phyloP scores from a whole-genome alignment of 1,140 invertebrate species.

The Lasaia peninsularis region DNA sequence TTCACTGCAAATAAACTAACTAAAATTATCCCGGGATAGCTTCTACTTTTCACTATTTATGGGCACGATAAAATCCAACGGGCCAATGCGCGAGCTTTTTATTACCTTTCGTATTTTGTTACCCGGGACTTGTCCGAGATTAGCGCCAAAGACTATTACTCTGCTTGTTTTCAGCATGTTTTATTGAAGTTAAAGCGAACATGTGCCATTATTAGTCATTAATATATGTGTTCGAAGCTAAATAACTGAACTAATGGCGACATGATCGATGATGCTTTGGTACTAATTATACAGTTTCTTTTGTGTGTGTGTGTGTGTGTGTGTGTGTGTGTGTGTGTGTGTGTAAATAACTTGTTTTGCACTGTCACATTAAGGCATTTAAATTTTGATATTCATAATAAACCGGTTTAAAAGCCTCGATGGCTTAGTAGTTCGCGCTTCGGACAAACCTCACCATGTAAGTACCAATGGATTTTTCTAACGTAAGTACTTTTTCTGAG shows the following conservation, averaged over 20 bases:
- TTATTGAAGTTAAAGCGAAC: constrained; percentile 13
- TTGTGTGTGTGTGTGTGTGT: too few relatives aligned
- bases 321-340: too few relatives aligned
- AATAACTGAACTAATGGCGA: not conserved
- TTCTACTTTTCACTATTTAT: constrained; percentile 3
- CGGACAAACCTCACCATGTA: too few relatives aligned
- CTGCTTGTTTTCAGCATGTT: constrained; percentile 13
- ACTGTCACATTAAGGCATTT: too few relatives aligned
- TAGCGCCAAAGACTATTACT: constrained; percentile 6
- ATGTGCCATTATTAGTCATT: constrained; percentile 8
- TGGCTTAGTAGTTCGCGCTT: too few relatives aligned
- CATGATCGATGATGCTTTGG: too few relatives aligned
- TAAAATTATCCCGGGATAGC: not conserved
- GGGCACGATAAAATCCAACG: not conserved
- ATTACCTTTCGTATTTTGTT: constrained; percentile 20
- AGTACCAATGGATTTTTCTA: too few relatives aligned
- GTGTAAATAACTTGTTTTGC: too few relatives aligned
- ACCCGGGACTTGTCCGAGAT: constrained; percentile 13
- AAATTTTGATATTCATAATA: too few relatives aligned
- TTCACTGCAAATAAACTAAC: not conserved
- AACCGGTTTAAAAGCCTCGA: too few relatives aligned
- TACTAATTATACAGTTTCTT: not conserved
- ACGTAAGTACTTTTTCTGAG: too few relatives aligned
- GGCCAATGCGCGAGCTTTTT: constrained; percentile 23
- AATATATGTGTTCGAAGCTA: not conserved